Conservation (phyloP, 2,797 vertebrate genomes). For the Fistularia commersonii region DNA sequence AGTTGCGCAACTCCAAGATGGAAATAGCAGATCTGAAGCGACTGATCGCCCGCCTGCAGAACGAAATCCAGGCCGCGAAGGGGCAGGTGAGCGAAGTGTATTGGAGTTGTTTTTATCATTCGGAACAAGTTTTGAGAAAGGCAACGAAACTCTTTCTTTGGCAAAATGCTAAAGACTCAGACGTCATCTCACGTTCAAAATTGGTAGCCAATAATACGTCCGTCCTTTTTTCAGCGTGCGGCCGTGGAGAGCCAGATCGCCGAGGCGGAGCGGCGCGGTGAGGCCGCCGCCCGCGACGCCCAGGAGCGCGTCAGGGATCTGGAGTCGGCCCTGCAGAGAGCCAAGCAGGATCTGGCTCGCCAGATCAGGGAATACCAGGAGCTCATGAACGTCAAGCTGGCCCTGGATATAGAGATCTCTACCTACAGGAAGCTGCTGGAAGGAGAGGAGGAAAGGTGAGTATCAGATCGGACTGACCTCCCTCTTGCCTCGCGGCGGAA, state of each 20-base stretch:
- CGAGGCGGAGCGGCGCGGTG: slow-evolving; percentile 50
- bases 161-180: no score
- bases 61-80: slow-evolving; percentile 50
- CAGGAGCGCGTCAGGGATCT: slow-evolving; percentile 47
- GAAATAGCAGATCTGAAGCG: slow-evolving; percentile 65
- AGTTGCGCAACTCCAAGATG: slow-evolving; percentile 50
- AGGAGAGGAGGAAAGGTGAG: slow-evolving; percentile 81
- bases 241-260: slow-evolving; percentile 50
- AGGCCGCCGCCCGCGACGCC: slow-evolving; percentile 44
- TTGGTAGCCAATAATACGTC: background rate
- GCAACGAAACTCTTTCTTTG: background rate
- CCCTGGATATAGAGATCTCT: slow-evolving; percentile 76
- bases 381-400: slow-evolving; percentile 77
- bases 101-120: background rate
- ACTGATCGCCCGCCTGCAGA: slow-evolving; percentile 53
- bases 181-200: no score
- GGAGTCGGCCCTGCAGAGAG: slow-evolving; percentile 55
- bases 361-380: slow-evolving; percentile 82
- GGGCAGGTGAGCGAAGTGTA: slow-evolving; percentile 53
- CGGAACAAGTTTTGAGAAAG: background rate
- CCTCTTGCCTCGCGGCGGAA: background rate
- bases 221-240: slow-evolving; percentile 30
- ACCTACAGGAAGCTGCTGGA: slow-evolving; percentile 81
- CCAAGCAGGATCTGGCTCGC: slow-evolving; percentile 62
- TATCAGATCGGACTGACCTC: background rate